Percentiles rank a stretch among this genome's conserved stretches.
Conservation (phyloP, 2,888 invertebrate species). For the Nephrocerus scutellatus region DNA sequence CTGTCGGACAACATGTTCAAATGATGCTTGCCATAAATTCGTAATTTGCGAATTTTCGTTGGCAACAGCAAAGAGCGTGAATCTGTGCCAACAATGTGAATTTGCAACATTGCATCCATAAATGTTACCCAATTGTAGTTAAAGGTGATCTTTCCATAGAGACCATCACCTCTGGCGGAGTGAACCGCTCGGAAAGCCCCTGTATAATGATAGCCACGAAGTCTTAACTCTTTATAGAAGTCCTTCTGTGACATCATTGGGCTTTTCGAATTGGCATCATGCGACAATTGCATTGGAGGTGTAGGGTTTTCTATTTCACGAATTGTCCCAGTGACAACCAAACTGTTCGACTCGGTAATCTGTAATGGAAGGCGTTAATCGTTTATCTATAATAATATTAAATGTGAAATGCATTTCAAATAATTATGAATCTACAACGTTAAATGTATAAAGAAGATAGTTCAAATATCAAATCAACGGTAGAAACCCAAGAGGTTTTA, state of each 20-base stretch:
- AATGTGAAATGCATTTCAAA: slow-evolving; percentile 2
- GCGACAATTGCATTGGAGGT: slow-evolving; percentile 21
- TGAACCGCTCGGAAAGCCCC: slow-evolving; percentile 39
- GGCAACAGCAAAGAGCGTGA: slow-evolving; percentile 67
- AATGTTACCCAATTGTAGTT: slow-evolving; percentile 80
- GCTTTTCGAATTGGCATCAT: slow-evolving; percentile 27
- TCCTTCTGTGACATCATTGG: slow-evolving; percentile 54
- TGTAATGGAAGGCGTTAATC: slow-evolving; percentile 33
- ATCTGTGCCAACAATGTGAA: slow-evolving; percentile 63
- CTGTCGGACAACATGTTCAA: slow-evolving; percentile 49
- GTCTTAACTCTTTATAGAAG: slow-evolving; percentile 62
- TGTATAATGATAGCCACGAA: slow-evolving; percentile 62
- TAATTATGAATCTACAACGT: not conserved
- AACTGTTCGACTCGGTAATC: slow-evolving; percentile 62
- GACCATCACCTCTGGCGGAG: slow-evolving; percentile 40
- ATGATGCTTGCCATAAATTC: slow-evolving; percentile 61
- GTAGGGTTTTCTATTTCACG: slow-evolving; percentile 41
- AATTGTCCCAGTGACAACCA: slow-evolving; percentile 65
- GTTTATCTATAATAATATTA: slow-evolving; percentile 2
- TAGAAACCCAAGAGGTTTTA: too few species aligned
- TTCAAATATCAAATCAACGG: too few species aligned
- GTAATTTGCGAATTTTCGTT: slow-evolving; percentile 63
- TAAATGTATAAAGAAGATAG: not conserved
- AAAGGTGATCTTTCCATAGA: slow-evolving; percentile 54
- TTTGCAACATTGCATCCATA: slow-evolving; percentile 84